Conservation (phyloP, 2,888 invertebrate genomes). For the Trachelus stipa region DNA sequence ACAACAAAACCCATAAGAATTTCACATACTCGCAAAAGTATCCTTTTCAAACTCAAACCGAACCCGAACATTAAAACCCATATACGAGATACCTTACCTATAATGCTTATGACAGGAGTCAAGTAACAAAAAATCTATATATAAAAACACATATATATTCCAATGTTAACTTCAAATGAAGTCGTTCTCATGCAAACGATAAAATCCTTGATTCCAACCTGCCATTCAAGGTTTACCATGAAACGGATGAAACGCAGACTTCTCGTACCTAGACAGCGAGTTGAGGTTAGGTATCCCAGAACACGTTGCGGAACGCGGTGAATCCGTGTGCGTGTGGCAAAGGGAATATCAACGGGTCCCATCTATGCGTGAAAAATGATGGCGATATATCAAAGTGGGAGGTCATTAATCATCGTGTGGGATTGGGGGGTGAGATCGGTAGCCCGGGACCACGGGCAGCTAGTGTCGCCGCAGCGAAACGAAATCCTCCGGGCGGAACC, state of each 20-base stretch:
- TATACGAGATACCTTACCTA: background rate
- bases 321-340: conserved; percentile 18
- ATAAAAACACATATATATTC: too few relatives aligned
- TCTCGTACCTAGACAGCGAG: too few relatives aligned
- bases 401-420: conserved; percentile 54
- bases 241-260: too few relatives aligned
- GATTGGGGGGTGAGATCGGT: too few relatives aligned
- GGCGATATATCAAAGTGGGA: conserved; percentile 49
- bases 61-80: background rate
- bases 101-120: too few relatives aligned
- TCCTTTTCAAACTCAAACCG: background rate
- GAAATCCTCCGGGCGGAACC: conserved; percentile 49
- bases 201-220: too few relatives aligned
- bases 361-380: conserved; percentile 62
- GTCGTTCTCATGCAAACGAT: too few relatives aligned
- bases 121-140: too few relatives aligned
- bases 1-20: background rate
- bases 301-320: too few relatives aligned
- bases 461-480: conserved; percentile 38
- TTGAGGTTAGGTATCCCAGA: too few relatives aligned
- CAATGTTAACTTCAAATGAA: too few relatives aligned
- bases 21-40: background rate
- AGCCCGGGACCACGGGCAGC: conserved; percentile 14
- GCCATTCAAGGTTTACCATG: too few relatives aligned
- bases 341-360: conserved; percentile 50